Percentiles rank a stretch among this genome's conserved stretches.
phyloP scores from a whole-genome alignment of 2,888 invertebrate species.

The Onthophagus sagittarius region DNA sequence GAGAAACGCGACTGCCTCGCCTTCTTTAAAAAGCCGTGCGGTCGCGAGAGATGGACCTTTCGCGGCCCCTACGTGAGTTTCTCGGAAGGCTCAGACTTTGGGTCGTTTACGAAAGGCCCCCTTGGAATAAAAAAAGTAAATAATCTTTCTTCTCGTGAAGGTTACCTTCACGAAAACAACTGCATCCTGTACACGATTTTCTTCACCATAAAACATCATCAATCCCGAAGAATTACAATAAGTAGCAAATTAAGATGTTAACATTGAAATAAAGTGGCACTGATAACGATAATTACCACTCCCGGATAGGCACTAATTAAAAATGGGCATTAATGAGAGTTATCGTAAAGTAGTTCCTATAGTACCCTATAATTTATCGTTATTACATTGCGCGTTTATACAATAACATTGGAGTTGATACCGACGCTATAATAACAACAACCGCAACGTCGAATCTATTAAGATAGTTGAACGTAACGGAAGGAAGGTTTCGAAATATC shows the following conservation, averaged over 20 bases:
- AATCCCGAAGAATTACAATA: not conserved
- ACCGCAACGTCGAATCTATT: not conserved
- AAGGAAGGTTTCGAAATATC: not conserved
- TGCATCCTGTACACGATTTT: not conserved
- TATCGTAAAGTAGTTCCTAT: not conserved
- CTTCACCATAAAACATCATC: no score
- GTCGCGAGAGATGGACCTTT: not conserved
- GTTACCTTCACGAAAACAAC: not conserved
- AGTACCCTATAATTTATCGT: not conserved
- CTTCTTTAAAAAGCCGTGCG: not conserved
- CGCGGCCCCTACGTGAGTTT: not conserved
- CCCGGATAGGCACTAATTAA: not conserved
- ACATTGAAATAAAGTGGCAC: not conserved
- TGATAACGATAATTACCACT: not conserved
- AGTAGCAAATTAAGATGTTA: not conserved
- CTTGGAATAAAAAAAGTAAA: not conserved
- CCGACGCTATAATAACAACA: not conserved
- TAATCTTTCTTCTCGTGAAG: not conserved
- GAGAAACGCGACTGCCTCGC: not conserved
- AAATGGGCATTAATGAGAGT: not conserved
- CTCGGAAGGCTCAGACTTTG: not conserved
- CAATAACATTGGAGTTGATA: not conserved
- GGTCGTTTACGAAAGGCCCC: not conserved
- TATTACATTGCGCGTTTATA: not conserved
- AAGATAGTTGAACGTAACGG: not conserved